A percentile compares a stretch with the other conserved stretches of the same genome.
Conservation (phyloP, 2,888 invertebrate species). For the Drosophila sordidapex region DNA sequence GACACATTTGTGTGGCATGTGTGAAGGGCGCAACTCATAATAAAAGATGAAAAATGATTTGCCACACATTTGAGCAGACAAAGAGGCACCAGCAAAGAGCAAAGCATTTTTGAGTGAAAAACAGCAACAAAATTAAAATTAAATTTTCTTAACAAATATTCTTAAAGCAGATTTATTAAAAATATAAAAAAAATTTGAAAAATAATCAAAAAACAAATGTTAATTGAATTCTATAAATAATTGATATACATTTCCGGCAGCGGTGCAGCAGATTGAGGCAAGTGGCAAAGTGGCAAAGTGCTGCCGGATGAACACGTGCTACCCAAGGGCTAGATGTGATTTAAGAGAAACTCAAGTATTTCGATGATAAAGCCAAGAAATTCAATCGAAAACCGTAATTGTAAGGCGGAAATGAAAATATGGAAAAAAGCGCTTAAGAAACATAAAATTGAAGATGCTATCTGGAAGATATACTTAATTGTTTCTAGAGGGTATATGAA, state of each 20-base stretch:
- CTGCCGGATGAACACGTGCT: slow-evolving; percentile 61
- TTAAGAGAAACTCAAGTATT: slow-evolving; percentile 46
- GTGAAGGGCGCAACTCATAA: slow-evolving; percentile 38
- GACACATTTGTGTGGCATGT: slow-evolving; percentile 27
- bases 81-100: slow-evolving; percentile 31
- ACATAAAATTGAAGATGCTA: not conserved
- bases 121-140: not conserved
- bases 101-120: not conserved
- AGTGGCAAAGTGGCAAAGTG: slow-evolving; percentile 42
- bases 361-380: slow-evolving; percentile 49
- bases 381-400: slow-evolving; percentile 9
- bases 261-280: slow-evolving; percentile 31
- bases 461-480: not conserved
- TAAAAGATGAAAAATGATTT: slow-evolving; percentile 55
- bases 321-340: slow-evolving; percentile 17
- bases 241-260: slow-evolving; percentile 31
- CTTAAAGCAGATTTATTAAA: not conserved
- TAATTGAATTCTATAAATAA: slow-evolving; percentile 34
- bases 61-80: slow-evolving; percentile 46
- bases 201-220: not conserved
- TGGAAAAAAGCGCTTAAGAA: slow-evolving; percentile 26
- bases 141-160: not conserved
- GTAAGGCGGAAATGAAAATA: slow-evolving; percentile 52
- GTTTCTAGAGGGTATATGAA: slow-evolving; percentile 2
- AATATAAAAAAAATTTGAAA: not conserved